Base-by-base conservation (phyloP, 2,113 vertebrate species). In the Asarcornis scutulata region DNA sequence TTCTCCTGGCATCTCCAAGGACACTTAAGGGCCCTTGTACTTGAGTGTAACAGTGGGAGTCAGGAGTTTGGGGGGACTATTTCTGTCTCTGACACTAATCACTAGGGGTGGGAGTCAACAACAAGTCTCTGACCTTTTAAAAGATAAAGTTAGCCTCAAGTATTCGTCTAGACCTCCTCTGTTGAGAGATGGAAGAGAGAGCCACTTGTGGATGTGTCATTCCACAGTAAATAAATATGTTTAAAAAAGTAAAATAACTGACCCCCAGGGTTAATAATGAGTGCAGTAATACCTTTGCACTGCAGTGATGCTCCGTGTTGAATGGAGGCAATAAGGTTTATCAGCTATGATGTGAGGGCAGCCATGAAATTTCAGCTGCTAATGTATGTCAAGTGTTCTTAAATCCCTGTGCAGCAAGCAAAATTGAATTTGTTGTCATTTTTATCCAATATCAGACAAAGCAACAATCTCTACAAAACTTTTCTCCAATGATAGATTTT, bases 81-180 rank as follows among this genome's bases (percentile, higher is more conserved):
- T 92, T 93, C 48, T 81, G 38, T 67, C 60, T 81, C 58, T 93
- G 76, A 26, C 63, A 62, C 53, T 86, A 78, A 75, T 75, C 13
- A 20, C 26, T 75, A 32, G 18, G 69, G 44, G 52, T 83, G 16
- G n/a, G 25, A 87, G 50, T 56, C 71, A 69, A 86, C 17, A 71
- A 69, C 72, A 80, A 89, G 26, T 17, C 34, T 79, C 50, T 74
- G 50, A 95, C 40, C 59, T 94, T 91, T 94, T 63, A 32, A 86
- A 88, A 93, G 76, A 74, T 46, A 80, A 75, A 74, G 62, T 63
- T 75, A 56, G 81, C 64, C 21, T 69, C 44, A 66, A 71, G 38
- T 74, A 58, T 83, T 83, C 68, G 50, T 7, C 29, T 64, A 87
- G 56, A 72, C 21, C 48, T 84, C 32, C n/a, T 95, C 69, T 79